Evolutionary conservation across 2,888 invertebrate species (phyloP).

Genomic region (Torymus texanus): DNA sequence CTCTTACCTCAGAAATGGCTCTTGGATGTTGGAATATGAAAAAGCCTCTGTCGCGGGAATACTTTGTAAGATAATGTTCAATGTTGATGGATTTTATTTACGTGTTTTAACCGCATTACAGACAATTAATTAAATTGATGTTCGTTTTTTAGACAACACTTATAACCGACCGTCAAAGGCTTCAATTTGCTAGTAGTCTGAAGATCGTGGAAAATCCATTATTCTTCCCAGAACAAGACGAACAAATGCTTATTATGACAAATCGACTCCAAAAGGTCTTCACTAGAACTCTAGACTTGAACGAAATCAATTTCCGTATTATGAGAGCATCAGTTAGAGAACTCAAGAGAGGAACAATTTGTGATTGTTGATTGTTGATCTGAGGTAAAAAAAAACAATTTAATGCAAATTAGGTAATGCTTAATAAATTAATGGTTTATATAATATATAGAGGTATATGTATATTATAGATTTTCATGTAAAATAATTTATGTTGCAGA

Average conservation of each 20-base stretch:
- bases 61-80: conserved; percentile 53
- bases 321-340: conserved; percentile 31
- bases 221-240: background rate
- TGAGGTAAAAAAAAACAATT: too few relatives aligned
- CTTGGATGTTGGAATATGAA: conserved; percentile 72
- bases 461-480: too few relatives aligned
- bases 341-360: conserved; percentile 22
- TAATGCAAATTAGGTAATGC: too few relatives aligned
- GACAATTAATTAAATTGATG: background rate
- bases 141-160: conserved; percentile 32
- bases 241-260: conserved; percentile 41
- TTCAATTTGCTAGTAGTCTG: conserved; percentile 50
- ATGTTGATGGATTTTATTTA: too few relatives aligned
- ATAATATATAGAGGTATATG: too few relatives aligned
- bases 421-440: too few relatives aligned
- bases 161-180: conserved; percentile 15
- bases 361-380: conserved; percentile 2
- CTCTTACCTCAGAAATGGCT: conserved; percentile 67
- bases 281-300: conserved; percentile 11
- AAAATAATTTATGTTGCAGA: too few relatives aligned
- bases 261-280: conserved; percentile 47
- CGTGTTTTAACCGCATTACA: too few relatives aligned
- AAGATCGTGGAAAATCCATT: conserved; percentile 35
- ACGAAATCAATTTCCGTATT: conserved; percentile 47
- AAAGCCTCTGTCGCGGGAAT: conserved; percentile 52